Evolutionary conservation across 1,140 invertebrate genomes (phyloP).

Genomic region (Patella vulgata): DNA sequence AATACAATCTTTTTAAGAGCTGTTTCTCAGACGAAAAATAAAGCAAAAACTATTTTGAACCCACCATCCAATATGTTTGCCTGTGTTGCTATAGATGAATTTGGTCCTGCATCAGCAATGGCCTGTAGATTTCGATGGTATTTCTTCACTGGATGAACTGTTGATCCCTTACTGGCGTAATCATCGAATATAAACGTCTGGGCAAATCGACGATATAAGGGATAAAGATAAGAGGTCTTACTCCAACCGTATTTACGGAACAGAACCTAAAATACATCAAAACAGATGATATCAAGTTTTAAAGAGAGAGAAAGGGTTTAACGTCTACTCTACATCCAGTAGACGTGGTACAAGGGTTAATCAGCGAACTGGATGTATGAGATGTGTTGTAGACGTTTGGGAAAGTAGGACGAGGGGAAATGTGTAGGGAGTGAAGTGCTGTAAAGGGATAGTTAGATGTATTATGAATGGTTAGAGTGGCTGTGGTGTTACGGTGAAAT

Average conservation of each 20-base stretch:
- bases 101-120: constrained; percentile 9
- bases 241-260: constrained; percentile 63
- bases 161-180: constrained; percentile 62
- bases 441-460: too few species aligned
- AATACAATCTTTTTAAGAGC: too few species aligned
- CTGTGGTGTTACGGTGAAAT: too few species aligned
- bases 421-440: too few species aligned
- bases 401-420: too few species aligned
- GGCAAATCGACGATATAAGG: constrained; percentile 53
- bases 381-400: background rate
- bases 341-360: too few species aligned
- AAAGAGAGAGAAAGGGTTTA: too few species aligned
- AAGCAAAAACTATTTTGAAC: background rate
- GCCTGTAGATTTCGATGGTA: constrained; percentile 56
- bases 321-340: too few species aligned
- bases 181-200: constrained; percentile 60
- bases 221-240: constrained; percentile 52
- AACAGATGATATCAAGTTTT: too few species aligned
- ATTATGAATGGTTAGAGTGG: too few species aligned
- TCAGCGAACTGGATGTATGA: too few species aligned
- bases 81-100: constrained; percentile 4
- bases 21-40: too few species aligned
- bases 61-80: constrained; percentile 44
- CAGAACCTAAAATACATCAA: constrained; percentile 56
- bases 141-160: constrained; percentile 57